Evolutionary conservation across 2,113 vertebrate species (phyloP).

Genomic region (Aegypius monachus): DNA sequence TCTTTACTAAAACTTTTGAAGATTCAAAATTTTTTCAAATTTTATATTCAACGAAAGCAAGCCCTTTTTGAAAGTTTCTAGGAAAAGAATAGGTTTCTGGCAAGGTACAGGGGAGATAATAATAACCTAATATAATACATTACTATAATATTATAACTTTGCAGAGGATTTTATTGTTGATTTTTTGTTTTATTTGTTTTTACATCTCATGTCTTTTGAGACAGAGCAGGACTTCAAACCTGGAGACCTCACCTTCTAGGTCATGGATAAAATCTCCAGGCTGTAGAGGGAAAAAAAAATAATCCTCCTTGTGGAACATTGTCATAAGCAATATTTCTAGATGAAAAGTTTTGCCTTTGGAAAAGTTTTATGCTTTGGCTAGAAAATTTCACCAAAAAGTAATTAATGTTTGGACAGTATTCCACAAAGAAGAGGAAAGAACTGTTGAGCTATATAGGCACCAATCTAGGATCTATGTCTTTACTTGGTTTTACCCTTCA

Average conservation of each 20-base stretch:
- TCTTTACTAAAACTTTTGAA: neutral
- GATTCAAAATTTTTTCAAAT: neutral
- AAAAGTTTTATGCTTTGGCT: neutral
- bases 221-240: neutral
- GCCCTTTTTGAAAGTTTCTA: neutral
- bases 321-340: neutral
- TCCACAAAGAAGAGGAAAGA: neutral
- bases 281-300: neutral
- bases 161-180: neutral
- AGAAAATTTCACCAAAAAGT: neutral
- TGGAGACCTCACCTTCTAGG: neutral
- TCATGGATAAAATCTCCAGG: neutral
- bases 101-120: neutral
- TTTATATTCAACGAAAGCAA: neutral
- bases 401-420: neutral
- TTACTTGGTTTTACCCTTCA: neutral
- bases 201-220: neutral
- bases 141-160: neutral
- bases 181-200: neutral
- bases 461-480: neutral
- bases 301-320: neutral
- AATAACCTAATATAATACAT: neutral
- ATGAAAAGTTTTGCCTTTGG: neutral
- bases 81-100: neutral
- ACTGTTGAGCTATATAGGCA: neutral